Percentiles rank a stretch among this genome's conserved stretches.
phyloP scores from a whole-genome alignment of 2,113 vertebrate species.

The Anthoscopus minutus region DNA sequence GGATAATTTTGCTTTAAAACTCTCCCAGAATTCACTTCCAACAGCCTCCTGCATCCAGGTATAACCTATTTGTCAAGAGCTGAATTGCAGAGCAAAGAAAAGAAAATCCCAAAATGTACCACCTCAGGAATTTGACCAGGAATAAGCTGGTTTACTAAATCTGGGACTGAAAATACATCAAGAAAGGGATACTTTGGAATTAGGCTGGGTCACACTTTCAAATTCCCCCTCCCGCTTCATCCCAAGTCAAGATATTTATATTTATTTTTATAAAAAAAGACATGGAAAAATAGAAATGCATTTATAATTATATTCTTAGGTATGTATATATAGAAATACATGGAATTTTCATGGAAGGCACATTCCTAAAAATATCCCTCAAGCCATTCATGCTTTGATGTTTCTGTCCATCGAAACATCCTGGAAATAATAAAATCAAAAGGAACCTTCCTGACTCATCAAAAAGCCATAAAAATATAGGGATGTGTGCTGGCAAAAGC shows the following conservation, averaged over 20 bases:
- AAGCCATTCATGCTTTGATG: not conserved
- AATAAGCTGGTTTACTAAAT: slow-evolving; percentile 62
- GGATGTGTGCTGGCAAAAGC: not conserved
- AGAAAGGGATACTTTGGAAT: not conserved
- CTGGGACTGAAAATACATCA: slow-evolving; percentile 17
- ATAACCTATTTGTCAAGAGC: slow-evolving; percentile 1
- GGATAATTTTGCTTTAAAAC: not conserved
- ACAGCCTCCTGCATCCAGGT: slow-evolving; percentile 7
- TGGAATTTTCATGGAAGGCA: not conserved
- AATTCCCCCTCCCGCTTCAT: not conserved
- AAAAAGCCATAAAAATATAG: not conserved
- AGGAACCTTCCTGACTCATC: not conserved
- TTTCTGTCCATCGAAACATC: not conserved
- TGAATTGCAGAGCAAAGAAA: slow-evolving; percentile 16
- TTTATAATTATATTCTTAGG: not conserved
- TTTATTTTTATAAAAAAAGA: not conserved
- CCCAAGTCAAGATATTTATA: not conserved
- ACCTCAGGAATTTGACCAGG: slow-evolving; percentile 36
- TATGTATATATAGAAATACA: not conserved
- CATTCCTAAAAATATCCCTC: not conserved
- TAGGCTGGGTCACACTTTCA: slow-evolving; percentile 13
- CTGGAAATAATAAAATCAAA: not conserved
- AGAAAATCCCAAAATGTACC: slow-evolving; percentile 59
- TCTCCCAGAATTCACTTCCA: not conserved
- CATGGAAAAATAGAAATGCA: not conserved